Conservation (phyloP, 2,113 vertebrate species). For the Notothenia rossii region DNA sequence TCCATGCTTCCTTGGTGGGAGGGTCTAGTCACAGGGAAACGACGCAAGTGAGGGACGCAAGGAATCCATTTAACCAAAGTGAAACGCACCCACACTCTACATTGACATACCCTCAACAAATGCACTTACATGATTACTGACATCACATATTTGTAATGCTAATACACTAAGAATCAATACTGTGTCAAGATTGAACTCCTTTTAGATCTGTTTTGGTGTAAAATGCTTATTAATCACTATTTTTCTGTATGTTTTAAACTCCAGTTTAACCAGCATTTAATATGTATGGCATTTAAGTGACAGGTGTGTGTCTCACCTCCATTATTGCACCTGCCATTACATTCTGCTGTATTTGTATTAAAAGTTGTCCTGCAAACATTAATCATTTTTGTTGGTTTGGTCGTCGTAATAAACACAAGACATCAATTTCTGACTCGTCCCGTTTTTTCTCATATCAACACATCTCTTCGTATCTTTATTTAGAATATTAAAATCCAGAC, state of each 20-base stretch:
- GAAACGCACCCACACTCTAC: too few relatives aligned
- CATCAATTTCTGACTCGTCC: background rate
- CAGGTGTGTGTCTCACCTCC: too few relatives aligned
- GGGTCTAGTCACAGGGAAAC: too few relatives aligned
- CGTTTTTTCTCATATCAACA: slow-evolving; percentile 35
- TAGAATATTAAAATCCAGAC: slow-evolving; percentile 49
- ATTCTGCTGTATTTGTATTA: background rate
- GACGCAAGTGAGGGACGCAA: too few relatives aligned
- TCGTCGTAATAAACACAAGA: background rate
- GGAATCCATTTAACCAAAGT: too few relatives aligned
- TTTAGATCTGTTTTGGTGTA: background rate
- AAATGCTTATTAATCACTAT: too few relatives aligned
- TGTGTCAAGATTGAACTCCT: too few relatives aligned
- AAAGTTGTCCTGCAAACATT: background rate
- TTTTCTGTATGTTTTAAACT: background rate
- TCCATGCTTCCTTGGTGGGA: too few relatives aligned
- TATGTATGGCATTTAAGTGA: too few relatives aligned
- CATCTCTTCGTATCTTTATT: slow-evolving; percentile 62
- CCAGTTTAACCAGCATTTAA: background rate
- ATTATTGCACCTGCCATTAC: background rate
- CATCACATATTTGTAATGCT: too few relatives aligned
- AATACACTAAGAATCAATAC: background rate
- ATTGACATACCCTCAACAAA: background rate
- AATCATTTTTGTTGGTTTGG: background rate
- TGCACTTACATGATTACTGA: background rate